phyloP scores from a whole-genome alignment of 2,888 invertebrate genomes.

The Anarsia innoxiella region DNA sequence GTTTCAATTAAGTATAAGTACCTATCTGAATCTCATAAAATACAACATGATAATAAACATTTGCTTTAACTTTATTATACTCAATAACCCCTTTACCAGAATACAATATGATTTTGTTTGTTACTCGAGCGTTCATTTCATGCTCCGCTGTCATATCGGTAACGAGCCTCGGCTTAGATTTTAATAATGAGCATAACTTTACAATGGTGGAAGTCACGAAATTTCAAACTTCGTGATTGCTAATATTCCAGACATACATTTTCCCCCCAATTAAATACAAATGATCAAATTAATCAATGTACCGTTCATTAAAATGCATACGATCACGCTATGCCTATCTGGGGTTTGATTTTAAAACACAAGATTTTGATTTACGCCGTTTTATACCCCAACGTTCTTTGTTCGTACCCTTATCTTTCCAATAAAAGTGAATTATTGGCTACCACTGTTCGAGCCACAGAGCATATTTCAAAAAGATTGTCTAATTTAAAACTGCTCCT shows the following conservation, averaged over 20 bases:
- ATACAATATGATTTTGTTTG: too few relatives aligned
- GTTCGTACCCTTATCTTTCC: slow-evolving; percentile 61
- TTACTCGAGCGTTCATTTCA: too few relatives aligned
- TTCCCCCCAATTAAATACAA: slow-evolving; percentile 3
- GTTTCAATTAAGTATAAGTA: too few relatives aligned
- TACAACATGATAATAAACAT: too few relatives aligned
- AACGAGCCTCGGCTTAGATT: slow-evolving; percentile 1
- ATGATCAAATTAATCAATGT: slow-evolving; percentile 8
- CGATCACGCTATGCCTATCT: slow-evolving; percentile 15
- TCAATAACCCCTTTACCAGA: too few relatives aligned
- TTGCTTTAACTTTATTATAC: too few relatives aligned
- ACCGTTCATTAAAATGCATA: slow-evolving; percentile 15
- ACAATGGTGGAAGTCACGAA: slow-evolving; percentile 5
- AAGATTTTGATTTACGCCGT: slow-evolving; percentile 51
- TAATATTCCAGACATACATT: slow-evolving; percentile 4
- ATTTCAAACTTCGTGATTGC: slow-evolving; percentile 5
- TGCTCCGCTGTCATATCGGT: too few relatives aligned
- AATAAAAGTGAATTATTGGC: slow-evolving; percentile 66
- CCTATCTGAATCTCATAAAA: too few relatives aligned
- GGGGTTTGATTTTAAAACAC: slow-evolving; percentile 39
- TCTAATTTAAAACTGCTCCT: slow-evolving; percentile 63
- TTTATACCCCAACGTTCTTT: slow-evolving; percentile 38
- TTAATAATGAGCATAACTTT: slow-evolving; percentile 3
- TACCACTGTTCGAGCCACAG: slow-evolving; percentile 47
- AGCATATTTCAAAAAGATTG: slow-evolving; percentile 64